Conservation (phyloP, 2,797 vertebrate genomes). For the Tiaroga cobitis region DNA sequence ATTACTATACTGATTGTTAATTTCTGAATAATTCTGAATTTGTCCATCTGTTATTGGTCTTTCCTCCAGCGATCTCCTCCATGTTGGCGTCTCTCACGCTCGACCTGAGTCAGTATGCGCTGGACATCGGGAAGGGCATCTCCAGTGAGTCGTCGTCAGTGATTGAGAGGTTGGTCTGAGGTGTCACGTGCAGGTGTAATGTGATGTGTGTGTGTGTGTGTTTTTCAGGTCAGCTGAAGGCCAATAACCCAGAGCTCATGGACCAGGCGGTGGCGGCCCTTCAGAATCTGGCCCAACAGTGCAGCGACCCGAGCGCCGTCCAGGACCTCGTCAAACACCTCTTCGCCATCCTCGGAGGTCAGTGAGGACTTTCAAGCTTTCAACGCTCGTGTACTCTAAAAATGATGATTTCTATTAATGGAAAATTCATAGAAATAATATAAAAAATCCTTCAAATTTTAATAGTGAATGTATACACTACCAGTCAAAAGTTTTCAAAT, state of each 20-base stretch:
- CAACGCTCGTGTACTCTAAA: background rate
- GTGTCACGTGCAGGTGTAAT: constrained; percentile 7
- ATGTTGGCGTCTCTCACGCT: constrained; percentile 90
- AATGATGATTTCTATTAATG: background rate
- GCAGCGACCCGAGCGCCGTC: constrained; percentile 87
- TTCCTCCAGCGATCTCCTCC: constrained; percentile 85
- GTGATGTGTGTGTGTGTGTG: background rate
- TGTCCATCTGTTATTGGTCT: background rate
- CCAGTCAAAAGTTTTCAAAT: too few relatives aligned
- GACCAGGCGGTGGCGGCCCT: constrained; percentile 91
- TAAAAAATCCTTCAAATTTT: background rate
- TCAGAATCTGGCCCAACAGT: constrained; percentile 91
- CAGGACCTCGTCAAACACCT: constrained; percentile 89
- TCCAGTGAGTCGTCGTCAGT: constrained; percentile 82
- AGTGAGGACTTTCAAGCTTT: constrained; percentile 48
- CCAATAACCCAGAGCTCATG: constrained; percentile 91
- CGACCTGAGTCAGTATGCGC: constrained; percentile 95
- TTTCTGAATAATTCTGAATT: background rate
- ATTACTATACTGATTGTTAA: background rate
- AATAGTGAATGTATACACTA: background rate
- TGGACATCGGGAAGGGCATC: constrained; percentile 92
- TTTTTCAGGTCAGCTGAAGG: constrained; percentile 89
- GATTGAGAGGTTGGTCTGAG: background rate
- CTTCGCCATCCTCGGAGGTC: constrained; percentile 93
- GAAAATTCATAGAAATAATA: background rate